Percentiles rank a stretch among this genome's conserved stretches.
These are phyloP conservation scores for Esox niger DNA, from an alignment of 2,113 vertebrate genomes.

Conservation along the genomic window DNA sequence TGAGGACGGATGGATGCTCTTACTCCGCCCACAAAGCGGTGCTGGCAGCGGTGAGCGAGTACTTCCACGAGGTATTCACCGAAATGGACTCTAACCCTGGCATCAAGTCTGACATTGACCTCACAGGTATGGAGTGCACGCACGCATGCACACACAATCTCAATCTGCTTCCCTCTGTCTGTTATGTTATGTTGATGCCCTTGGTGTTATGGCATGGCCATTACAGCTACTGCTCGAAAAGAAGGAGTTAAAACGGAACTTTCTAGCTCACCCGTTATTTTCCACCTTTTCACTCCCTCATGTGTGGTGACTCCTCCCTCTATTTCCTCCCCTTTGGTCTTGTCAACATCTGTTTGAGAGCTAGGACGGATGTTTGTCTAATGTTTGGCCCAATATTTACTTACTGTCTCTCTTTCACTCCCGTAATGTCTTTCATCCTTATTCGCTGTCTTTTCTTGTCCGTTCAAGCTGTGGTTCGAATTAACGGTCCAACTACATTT, in stretches of 20 bases:
- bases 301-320: conserved; percentile 12
- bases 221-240: background rate
- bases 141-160: background rate
- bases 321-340: conserved; percentile 19
- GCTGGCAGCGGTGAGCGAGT: conserved; percentile 78
- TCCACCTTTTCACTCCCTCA: background rate
- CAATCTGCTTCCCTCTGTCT: background rate
- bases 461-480: background rate
- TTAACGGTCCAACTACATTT: background rate
- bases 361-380: background rate
- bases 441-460: conserved; percentile 21
- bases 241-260: background rate
- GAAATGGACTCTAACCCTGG: conserved; percentile 69
- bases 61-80: conserved; percentile 78
- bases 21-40: conserved; percentile 76
- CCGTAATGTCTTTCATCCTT: conserved; percentile 7
- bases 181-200: background rate
- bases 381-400: background rate
- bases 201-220: background rate
- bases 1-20: conserved; percentile 66
- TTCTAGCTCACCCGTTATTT: background rate
- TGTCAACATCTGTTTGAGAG: background rate
- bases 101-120: conserved; percentile 68
- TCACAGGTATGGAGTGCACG: conserved; percentile 67
- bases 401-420: conserved; percentile 2